Percentiles rank a stretch among this genome's conserved stretches.
Conservation (phyloP, 1,140 invertebrate genomes). For the Nilaparvata lugens region DNA sequence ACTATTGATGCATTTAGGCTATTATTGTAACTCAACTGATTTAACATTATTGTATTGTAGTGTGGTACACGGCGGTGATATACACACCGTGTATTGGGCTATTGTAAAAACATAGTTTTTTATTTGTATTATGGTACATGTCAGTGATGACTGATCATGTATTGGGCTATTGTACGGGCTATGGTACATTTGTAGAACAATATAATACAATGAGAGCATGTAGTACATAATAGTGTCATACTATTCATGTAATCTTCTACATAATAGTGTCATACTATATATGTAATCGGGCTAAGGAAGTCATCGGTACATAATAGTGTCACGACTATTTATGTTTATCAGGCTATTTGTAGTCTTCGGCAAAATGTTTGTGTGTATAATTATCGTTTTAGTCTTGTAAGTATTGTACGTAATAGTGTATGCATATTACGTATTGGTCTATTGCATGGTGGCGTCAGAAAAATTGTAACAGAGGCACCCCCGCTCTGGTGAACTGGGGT, state of each 20-base stretch:
- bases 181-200: conserved; percentile 9
- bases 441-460: conserved; percentile 21
- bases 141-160: conserved; percentile 10
- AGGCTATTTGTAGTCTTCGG: conserved; percentile 17
- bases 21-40: conserved; percentile 11
- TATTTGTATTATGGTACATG: conserved; percentile 17
- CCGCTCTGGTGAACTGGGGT: conserved; percentile 19
- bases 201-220: conserved; percentile 19
- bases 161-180: conserved; percentile 23
- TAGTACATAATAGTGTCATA: conserved; percentile 27
- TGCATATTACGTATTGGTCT: conserved; percentile 15
- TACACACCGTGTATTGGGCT: conserved; percentile 18
- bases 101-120: conserved; percentile 23
- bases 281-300: conserved; percentile 14
- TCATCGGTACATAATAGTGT: conserved; percentile 22
- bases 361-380: conserved; percentile 3
- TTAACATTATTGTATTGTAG: conserved; percentile 7
- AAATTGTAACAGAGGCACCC: conserved; percentile 16
- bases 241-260: conserved; percentile 26
- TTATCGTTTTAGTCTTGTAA: neutral
- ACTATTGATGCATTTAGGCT: conserved; percentile 14
- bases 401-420: conserved; percentile 7
- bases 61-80: conserved; percentile 11
- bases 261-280: conserved; percentile 19
- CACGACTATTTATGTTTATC: conserved; percentile 5